Evolutionary conservation across 2,113 vertebrate genomes (phyloP), one percentile per base, ranked within the genome.

Genomic region (Leptosomus discolor): DNA sequence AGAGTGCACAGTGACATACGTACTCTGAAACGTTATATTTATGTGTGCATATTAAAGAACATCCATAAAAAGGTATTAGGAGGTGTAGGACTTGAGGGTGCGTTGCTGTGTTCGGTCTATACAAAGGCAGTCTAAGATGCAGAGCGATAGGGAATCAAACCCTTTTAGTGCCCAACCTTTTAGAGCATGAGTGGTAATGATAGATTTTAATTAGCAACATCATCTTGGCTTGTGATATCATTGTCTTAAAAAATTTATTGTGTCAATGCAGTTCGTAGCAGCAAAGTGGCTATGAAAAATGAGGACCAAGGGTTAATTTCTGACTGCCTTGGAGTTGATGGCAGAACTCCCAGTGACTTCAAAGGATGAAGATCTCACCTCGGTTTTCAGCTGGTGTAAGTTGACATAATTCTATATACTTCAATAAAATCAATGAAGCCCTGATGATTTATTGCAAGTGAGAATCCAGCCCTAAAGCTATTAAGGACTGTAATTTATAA

Each of bases 401-500:
- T 22, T 95, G 94, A 92, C 91, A 94, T 97, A 91, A 61, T 63
- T 95, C 57, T 61, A 73, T 94, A 87, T 61, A 82, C 69, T 85
- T 93, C 88, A 92, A 74, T 86, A 95, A 95, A 95, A 96, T 88
- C 88, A 94, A 56, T 94, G 85, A 92, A 91, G 34, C 41, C 56
- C 37, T 85, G 65, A 86, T 97, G 86, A 97, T 95, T 95, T 94
- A 97, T 89, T 94, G 84, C 80, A 92, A 94, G 91, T 73, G 61
- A 95, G 80, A 95, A 91, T 85, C 57, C 63, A 97, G 36, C 73
- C 95, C 84, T 90, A 50, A 85, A 73, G 91, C 94, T 92, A 91
- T 94, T 95, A 94, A 91, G 89, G 80, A 19, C 45, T 82, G 45
- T 90, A 94, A 97, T 91, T 95, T 92, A 97, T 88, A 95, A 92